A percentile compares a stretch with the other conserved stretches of the same genome.
These are phyloP conservation scores for Diadema setosum DNA, from an alignment of 35 echinoderm and acorn worm genomes.

Conservation along the genomic window DNA sequence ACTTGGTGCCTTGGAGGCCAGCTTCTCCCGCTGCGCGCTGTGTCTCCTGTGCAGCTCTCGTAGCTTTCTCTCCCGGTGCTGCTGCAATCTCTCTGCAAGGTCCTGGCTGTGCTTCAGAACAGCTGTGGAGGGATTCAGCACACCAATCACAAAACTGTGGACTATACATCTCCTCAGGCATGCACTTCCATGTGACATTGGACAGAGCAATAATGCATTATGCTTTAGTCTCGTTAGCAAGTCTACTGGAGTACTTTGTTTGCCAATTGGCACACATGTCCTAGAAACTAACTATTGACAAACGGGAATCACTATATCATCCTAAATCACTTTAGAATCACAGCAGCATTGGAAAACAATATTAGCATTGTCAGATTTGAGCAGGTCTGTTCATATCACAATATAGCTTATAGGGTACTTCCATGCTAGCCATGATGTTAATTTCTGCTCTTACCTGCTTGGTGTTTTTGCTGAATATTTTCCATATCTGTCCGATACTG, in stretches of 20 bases:
- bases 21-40: conserved; percentile 41
- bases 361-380: not conserved
- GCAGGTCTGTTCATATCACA: not conserved
- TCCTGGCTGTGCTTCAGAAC: conserved; percentile 59
- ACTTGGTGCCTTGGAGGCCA: conserved; percentile 29
- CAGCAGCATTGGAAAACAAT: not conserved
- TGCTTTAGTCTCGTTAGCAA: no score
- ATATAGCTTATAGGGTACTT: not conserved
- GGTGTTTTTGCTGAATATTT: conserved; percentile 51
- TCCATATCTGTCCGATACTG: conserved; percentile 70
- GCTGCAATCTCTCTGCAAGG: conserved; percentile 58
- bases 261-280: no score
- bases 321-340: not conserved
- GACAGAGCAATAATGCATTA: no score
- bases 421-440: not conserved
- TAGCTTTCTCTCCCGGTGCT: conserved; percentile 60
- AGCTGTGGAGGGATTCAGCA: conserved; percentile 45
- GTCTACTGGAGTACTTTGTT: no score
- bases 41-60: conserved; percentile 56
- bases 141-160: no score
- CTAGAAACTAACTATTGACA: not conserved
- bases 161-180: no score
- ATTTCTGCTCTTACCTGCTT: conserved; percentile 44
- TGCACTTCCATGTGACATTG: no score
- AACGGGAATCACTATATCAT: not conserved